Evolutionary conservation across 1,140 invertebrate species (phyloP), one percentile per base, ranked within the genome.

Genomic region (Drosophila rufa): DNA sequence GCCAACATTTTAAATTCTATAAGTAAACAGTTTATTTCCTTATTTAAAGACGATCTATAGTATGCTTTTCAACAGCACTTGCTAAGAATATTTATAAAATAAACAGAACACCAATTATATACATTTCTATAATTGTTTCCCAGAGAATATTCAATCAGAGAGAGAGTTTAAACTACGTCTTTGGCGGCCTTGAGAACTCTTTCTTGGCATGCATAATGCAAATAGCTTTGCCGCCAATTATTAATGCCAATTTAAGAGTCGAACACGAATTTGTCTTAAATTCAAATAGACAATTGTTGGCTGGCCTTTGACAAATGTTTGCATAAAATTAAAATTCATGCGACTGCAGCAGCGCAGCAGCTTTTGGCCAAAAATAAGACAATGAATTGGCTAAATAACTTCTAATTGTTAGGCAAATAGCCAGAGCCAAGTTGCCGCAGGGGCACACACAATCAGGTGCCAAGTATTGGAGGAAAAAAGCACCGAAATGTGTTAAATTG

Each of bases 351-450:
- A 71, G 42, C 64, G 55, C 75, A 62, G 30, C 50, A 75, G 38
- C 57, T 46, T 70, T 53, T 65, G 67, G 65, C 69, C 71, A 86
- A 81, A 79, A 78, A 82, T 61, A 58, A 90, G 50, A 90, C 79
- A 85, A 90, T 82, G 79, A 79, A 74, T 77, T 74, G 67, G 68
- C 81, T 76, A 90, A 89, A 90, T 82, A 90, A 78, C 81, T 89
- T 90, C 85, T 89, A 90, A 90, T 90, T 90, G 85, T 82, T 90
- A 75, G 61, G 65, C 86, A 90, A 90, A 90, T 81, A 90, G 80
- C 64, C 68, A 77, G 45, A 25, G 80, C 57, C 53, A 68, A 53
- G 25, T 50, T 43, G 55, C 68, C 59, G 53, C 48, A 40, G 73
- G 73, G 50, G 38, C 12, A 11, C 36, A 22, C 51, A 36, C 45